Conservation (phyloP, 2,113 vertebrate genomes). For the Uria aalge region DNA sequence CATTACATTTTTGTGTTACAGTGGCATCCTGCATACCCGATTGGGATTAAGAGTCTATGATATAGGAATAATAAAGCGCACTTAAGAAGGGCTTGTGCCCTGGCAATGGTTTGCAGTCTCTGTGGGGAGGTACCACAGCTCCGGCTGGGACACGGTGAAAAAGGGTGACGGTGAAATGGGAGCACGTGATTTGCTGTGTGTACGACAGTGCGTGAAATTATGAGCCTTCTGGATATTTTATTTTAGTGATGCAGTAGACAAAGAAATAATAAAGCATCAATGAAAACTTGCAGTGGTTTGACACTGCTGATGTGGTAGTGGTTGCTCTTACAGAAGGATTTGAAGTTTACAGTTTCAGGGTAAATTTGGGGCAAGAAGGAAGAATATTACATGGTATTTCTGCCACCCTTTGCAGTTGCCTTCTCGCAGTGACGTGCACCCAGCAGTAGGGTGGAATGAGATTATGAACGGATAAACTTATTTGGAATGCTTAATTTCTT, state of each 20-base stretch:
- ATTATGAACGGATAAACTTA: not conserved
- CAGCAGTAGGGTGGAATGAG: not conserved
- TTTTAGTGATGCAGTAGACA: not conserved
- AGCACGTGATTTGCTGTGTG: not conserved
- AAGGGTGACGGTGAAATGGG: not conserved
- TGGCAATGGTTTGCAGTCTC: not conserved
- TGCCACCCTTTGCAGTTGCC: not conserved
- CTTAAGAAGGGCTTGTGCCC: not conserved
- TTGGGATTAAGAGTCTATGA: not conserved
- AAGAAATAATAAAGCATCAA: not conserved
- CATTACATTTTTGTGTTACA: not conserved
- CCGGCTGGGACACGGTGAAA: not conserved
- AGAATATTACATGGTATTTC: not conserved
- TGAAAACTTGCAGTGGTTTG: not conserved
- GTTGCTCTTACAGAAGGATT: not conserved
- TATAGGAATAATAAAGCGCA: not conserved
- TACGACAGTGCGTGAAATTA: accelerated
- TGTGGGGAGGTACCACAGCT: not conserved
- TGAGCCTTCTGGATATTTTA: not conserved
- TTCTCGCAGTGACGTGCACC: accelerated
- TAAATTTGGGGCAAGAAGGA: not conserved
- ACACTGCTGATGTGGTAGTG: not conserved
- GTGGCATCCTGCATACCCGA: not conserved
- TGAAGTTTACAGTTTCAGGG: not conserved
- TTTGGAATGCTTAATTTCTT: not conserved